Base-by-base conservation (phyloP, 2,113 vertebrate species). In the Oceanites oceanicus region DNA sequence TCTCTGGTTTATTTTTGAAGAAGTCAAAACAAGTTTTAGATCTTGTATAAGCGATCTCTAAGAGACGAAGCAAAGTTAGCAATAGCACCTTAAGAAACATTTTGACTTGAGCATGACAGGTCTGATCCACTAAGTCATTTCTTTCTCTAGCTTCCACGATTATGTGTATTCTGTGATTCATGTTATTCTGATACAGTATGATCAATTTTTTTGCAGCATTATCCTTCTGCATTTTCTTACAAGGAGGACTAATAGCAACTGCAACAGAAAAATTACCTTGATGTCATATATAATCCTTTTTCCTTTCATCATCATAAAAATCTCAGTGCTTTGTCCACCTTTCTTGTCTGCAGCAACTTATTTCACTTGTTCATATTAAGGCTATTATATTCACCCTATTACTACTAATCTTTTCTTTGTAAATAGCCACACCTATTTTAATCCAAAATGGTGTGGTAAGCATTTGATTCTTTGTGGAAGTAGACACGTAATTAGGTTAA, bases 361-460 rank as follows among this genome's bases (percentile, higher is more conserved):
- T 98, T 98, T 98, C 98, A 98, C 98, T 98, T 99, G 98, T 98
- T 99, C 97, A 93, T 97, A 98, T 98, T 98, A 98, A 98, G 97
- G 98, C 98, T 98, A 99, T 99, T 99, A 98, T 99, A 99, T 99
- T 99, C 99, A 98, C 97, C 90, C 90, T 94, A 98, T 98, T 99
- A 99, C 98, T 97, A 95, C 98, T 99, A 99, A 99, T 99, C 99
- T 98, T 98, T 99, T 98, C 98, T 99, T 99, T 99, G 98, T 99
- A 98, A 99, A 98, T 98, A 98, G 98, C 99, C 99, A 99, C 99
- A 98, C 99, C 99, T 99, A 98, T 98, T 98, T 99, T 98, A 98
- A 98, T 98, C 98, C 96, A 19, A 89, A 98, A 88, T 34, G 83
- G 97, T 97, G 98, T 97, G 93, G 98, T 97, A 98, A 99, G 99